Evolutionary conservation across 2,797 vertebrate species (phyloP), one percentile per base, ranked within the genome.

Genomic region (Discoglossus pictus): DNA sequence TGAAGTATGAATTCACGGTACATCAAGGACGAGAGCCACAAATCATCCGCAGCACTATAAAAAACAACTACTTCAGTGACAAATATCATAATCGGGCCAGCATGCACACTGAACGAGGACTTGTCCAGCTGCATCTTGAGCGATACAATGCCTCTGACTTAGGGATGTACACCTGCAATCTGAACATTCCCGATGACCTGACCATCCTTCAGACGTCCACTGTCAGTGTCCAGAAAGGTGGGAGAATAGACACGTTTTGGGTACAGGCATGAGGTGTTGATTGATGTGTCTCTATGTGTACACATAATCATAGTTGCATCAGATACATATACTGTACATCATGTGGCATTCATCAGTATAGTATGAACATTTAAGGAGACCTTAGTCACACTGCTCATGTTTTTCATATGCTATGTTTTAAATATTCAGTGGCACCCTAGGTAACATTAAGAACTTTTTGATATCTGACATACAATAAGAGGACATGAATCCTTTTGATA

Each of bases 1-100:
- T 71, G 23, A 43, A 44, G 13, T 71, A 71, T 38, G 68, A 71
- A 44, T 71, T 71, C 35, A 58, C 23, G 18, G 7, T 71, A 17
- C 58, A 46, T 2, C 68, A 53, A 42, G 62, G 20, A 13, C 18
- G 40, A 50, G 68, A 71, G 9, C 68, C 60, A 11, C 60, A 70
- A 44, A 43, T 17, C 43, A 71, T 71, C 11, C n/a, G 58, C 6
- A 58, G 50, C 18, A 64, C 68, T 20, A 58, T 71, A n/a, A 71
- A 71, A 18, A 10, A 51, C 27, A 71, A 71, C 31, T 36, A 24
- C 27, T 71, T 71, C 17, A 64, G 36, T 16, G 68, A 71, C 3
- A 71, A 64, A 7, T 71, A 71, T 17, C 68, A 64, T 43, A 71
- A 71, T 36, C 36, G 68, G 5, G 68, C 68, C 36, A 71, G 60